Base-by-base conservation (phyloP, 2,113 vertebrate genomes). In the Cinclus mexicanus region DNA sequence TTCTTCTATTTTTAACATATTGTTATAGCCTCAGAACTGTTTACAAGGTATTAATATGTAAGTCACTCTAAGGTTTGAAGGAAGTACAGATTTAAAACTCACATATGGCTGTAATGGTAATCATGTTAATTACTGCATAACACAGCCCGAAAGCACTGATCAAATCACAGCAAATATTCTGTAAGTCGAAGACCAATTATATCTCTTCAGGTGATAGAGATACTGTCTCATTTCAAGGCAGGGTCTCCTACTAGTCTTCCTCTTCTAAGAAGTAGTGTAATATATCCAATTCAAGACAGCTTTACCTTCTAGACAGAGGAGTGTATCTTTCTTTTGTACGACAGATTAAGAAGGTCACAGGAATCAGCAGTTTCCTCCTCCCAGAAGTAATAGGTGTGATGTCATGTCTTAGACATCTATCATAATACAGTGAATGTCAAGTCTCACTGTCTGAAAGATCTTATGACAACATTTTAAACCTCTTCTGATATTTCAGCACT, bases 141-240 rank as follows among this genome's bases (percentile, higher is more conserved):
- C 12, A 59, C 26, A 78, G 39, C 8, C 31, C 3, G 3, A 83
- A 90, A 59, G 53, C 39, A 78, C 25, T 20, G 11, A 17, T 29
- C 31, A 72, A 89, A 84, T 70, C 39, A 59, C 33, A 63, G 24
- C 35, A 74, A 24, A 39, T 22, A 22, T n/a, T 79, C 37, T 53
- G 1, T 24, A 72, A 72, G 1, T 2, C 0, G 0, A 71, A 71
- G 13, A 59, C 12, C 26, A 68, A 25, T 68, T 64, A 75, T 2
- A 6, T 60, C 39, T 89, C 49, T 83, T 67, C 39, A 63, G 64
- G 41, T 44, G 49, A 90, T 7, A 60, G 47, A 87, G 22, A 59
- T 16, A 24, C 14, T 50, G 39, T 70, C 5, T 7, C 13, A 50
- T 10, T 56, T 33, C n/a, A 84, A 87, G 24, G 31, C 13, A 85